Base-by-base conservation (phyloP, 1,140 invertebrate species). In the Brachystomella parvula region DNA sequence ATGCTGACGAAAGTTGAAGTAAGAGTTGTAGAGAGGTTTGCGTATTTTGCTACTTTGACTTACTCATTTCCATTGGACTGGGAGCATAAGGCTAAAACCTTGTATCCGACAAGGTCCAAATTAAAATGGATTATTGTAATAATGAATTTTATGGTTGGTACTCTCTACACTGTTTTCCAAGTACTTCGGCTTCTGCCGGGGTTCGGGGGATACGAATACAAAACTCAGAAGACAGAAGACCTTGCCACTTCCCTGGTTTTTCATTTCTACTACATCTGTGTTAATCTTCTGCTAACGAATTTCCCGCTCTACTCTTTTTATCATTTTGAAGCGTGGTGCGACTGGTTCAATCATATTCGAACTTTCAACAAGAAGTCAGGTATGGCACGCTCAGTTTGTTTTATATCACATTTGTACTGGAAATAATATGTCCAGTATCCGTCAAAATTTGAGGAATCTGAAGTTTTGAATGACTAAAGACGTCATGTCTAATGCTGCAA, bases 261-360 rank as follows among this genome's bases (percentile, higher is more conserved):
- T 19, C 49, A 53, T 53, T 19, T 53, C 12, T 53, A 53, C 21
- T 53, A 17, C 24, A 53, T 24, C 12, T 17, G 12, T 15, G 12
- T 15, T 9, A 12, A 53, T 19, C 3, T 6, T 53, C 6, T 24
- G 12, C 21, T 53, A 24, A 24, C 49, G 21, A 15, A 17, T 6
- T 19, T 53, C 21, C 49, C 12, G 24, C 24, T 12, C 12, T 24
- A 15, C 3, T 9, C 49, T 6, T 6, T 53, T 53, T 15, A 6
- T 53, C 49, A 53, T 24, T 6, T 6, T 6, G 49, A 53, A 24
- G 49, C 12, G 9, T 53, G 49, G 49, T 53, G 49, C 49, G 9
- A 17, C 9, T 53, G 49, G 49, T 53, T 53, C 49, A 53, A 53
- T 24, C 49, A 53, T 15, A 53, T 53, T 15, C 9, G 49, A 53